Percentiles rank a stretch among this genome's conserved stretches.
phyloP scores from a whole-genome alignment of 2,797 vertebrate species.

The Brachyrhaphis roseni region DNA sequence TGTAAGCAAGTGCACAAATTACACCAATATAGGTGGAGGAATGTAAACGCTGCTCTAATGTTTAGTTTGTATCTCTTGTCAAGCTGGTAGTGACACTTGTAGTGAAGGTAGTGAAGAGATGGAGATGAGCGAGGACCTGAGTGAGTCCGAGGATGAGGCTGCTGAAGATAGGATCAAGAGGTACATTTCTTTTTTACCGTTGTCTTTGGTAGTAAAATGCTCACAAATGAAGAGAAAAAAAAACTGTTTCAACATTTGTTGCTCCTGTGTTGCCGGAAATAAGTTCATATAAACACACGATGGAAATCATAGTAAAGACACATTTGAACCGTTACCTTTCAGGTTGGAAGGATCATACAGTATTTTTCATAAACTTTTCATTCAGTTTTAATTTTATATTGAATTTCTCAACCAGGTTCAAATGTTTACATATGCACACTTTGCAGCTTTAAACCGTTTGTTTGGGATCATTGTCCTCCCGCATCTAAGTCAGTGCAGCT shows the following conservation, averaged over 20 bases:
- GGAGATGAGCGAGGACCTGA: slow-evolving; percentile 81
- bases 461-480: neutral
- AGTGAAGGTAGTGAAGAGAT: slow-evolving; percentile 76
- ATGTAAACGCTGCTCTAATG: neutral
- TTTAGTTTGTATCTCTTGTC: slow-evolving; percentile 31
- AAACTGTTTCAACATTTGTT: neutral
- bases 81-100: slow-evolving; percentile 67
- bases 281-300: neutral
- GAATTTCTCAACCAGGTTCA: neutral
- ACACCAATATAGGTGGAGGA: neutral
- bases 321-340: neutral
- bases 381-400: neutral
- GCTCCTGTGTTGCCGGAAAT: neutral
- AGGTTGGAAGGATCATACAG: neutral
- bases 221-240: neutral
- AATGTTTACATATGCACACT: neutral
- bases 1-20: slow-evolving; percentile 43
- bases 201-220: neutral
- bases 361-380: neutral
- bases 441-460: neutral
- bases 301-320: neutral
- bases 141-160: slow-evolving; percentile 85
- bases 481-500: neutral
- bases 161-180: slow-evolving; percentile 43
- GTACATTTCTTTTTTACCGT: slow-evolving; percentile 29